These are phyloP conservation scores for Pogonocherus hispidulus DNA, from an alignment of 2,888 invertebrate genomes.

Conservation along the genomic window DNA sequence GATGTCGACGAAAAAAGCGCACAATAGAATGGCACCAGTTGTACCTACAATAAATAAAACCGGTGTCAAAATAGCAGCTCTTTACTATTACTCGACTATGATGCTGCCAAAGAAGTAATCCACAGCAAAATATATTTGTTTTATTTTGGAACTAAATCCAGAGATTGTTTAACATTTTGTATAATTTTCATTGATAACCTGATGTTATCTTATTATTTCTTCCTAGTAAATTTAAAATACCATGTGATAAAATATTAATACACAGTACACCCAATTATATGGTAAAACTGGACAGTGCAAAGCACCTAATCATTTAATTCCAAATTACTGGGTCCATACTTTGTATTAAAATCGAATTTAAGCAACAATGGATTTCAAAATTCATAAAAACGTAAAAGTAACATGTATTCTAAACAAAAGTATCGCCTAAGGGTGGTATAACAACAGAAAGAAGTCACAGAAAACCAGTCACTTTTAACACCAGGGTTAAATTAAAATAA, in stretches of 20 bases:
- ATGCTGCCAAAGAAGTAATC: background rate
- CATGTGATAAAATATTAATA: too few species aligned
- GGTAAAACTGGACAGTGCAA: too few species aligned
- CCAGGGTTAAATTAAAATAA: background rate
- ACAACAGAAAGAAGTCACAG: too few species aligned
- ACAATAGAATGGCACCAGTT: conserved; percentile 86
- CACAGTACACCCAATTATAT: too few species aligned
- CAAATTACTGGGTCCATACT: too few species aligned
- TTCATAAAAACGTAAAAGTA: background rate
- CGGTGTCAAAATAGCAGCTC: background rate
- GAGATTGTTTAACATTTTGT: too few species aligned
- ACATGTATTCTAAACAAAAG: background rate
- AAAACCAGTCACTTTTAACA: background rate
- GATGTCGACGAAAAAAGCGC: conserved; percentile 90
- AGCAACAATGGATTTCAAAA: background rate
- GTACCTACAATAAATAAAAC: conserved; percentile 75
- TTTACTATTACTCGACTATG: too few species aligned
- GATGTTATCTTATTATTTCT: too few species aligned
- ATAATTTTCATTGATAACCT: too few species aligned
- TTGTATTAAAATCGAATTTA: background rate
- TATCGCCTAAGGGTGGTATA: background rate
- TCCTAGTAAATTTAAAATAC: too few species aligned
- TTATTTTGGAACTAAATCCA: too few species aligned
- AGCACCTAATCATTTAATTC: too few species aligned
- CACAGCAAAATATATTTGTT: background rate